phyloP scores from a whole-genome alignment of 2,797 vertebrate species.

The Cyclura pinguis region DNA sequence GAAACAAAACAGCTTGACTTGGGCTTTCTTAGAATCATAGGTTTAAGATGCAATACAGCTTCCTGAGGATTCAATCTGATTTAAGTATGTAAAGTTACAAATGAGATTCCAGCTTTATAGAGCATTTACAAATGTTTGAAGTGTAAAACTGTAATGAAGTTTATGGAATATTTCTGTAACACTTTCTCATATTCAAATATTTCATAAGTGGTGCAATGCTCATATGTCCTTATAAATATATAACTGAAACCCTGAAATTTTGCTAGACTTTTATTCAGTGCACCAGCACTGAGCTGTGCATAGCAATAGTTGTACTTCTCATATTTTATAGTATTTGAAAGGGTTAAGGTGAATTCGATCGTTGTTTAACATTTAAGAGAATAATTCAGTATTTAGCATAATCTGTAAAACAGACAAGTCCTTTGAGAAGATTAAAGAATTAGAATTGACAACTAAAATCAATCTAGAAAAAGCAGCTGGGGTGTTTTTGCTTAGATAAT shows the following conservation, averaged over 20 bases:
- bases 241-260: not conserved
- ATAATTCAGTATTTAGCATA: not conserved
- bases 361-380: not conserved
- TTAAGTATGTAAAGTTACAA: not conserved
- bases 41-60: not conserved
- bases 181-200: not conserved
- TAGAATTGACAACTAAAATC: conserved; percentile 35
- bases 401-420: not conserved
- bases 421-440: conserved; percentile 9
- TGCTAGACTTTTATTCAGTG: not conserved
- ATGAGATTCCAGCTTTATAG: not conserved
- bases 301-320: not conserved
- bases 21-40: not conserved
- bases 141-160: not conserved
- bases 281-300: not conserved
- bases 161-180: not conserved
- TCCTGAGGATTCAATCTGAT: not conserved
- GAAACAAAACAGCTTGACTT: not conserved
- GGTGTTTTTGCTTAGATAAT: not conserved
- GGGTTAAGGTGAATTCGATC: not conserved
- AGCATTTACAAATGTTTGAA: not conserved
- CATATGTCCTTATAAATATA: not conserved
- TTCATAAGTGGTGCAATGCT: not conserved
- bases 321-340: not conserved
- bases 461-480: conserved; percentile 6